phyloP scores from a whole-genome alignment of 2,888 invertebrate genomes.

The Falcaria lacertinaria region DNA sequence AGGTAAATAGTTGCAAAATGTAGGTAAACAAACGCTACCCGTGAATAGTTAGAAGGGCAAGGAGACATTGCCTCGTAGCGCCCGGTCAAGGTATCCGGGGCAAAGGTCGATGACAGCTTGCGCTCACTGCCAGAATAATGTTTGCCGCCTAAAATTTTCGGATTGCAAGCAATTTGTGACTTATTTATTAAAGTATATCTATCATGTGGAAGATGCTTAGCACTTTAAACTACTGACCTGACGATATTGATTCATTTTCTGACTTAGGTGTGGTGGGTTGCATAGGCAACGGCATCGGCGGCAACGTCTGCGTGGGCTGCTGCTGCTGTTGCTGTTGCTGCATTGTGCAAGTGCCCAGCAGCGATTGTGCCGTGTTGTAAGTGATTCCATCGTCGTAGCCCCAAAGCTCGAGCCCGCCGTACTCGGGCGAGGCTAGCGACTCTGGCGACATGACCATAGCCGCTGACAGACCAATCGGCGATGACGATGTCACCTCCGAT shows the following conservation, averaged over 20 bases:
- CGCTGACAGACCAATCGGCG: conserved; percentile 84
- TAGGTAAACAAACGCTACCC: conserved; percentile 63
- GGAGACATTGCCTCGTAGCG: conserved; percentile 61
- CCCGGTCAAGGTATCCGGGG: conserved; percentile 78
- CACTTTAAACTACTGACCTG: conserved; percentile 62
- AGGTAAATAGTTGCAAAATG: conserved; percentile 26
- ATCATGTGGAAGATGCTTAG: no score
- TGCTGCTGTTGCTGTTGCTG: conserved; percentile 74
- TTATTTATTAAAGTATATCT: no score
- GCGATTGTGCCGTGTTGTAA: conserved; percentile 65
- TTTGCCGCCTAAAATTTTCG: conserved; percentile 52
- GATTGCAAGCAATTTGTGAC: conserved; percentile 3
- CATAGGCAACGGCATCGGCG: conserved; percentile 73
- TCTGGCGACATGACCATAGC: conserved; percentile 89
- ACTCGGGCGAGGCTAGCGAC: conserved; percentile 87
- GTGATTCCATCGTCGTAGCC: conserved; percentile 81
- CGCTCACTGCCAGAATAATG: conserved; percentile 24
- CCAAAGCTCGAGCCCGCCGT: conserved; percentile 91
- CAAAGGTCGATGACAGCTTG: conserved; percentile 77
- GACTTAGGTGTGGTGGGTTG: conserved; percentile 75
- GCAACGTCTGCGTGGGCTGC: conserved; percentile 75
- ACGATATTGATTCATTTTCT: conserved; percentile 76
- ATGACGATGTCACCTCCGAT: conserved; percentile 88
- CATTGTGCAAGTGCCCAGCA: conserved; percentile 70
- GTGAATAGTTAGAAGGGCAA: conserved; percentile 54